Base-by-base conservation (phyloP, 2,888 invertebrate genomes). In the Nebria salina region DNA sequence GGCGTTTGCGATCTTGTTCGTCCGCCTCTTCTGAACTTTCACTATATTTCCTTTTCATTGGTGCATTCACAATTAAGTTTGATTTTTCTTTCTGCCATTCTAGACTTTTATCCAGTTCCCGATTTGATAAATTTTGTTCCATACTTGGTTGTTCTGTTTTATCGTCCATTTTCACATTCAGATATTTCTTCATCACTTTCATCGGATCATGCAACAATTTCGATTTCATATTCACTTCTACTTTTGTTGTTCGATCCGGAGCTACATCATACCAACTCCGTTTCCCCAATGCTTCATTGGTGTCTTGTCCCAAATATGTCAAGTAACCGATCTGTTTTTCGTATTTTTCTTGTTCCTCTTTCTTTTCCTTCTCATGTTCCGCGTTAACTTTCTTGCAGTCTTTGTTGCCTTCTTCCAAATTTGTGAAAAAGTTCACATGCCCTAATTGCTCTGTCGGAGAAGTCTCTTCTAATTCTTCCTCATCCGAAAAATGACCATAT, bases 291-390 rank as follows among this genome's bases (percentile, higher is more conserved):
- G 93, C 93, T 89, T 97, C 96, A 89, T 96, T 94, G 64, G 96
- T 95, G 86, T 96, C 96, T 89, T 99, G 98, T 0, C 98, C 99
- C 78, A 99, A 91, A 89, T 98, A 98, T 3, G 97, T 98, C 65
- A 99, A 91, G 86, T 98, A 96, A 0, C 99, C 99, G 86, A 99
- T 97, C 90, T 97, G 96, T 87, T 98, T 98, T 88, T 99, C 99
- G 91, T 98, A 98, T 85, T 97, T 97, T 88, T 99, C 98, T 87
- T 95, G 94, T 87, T 98, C 98, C 79, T 95, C 94, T 88, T 96
- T 97, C 84, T 95, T 92, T 87, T 99, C 99, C 83, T 92, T 93
- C 85, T 97, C 97, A 88, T 97, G 95, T 77, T 98, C 98, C 85
- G 92, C 93, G 87, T 99, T 98, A 0, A 92, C 92, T 83, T 92